phyloP scores from a whole-genome alignment of 1,140 invertebrate genomes.

The Drosophila malerkotliana region DNA sequence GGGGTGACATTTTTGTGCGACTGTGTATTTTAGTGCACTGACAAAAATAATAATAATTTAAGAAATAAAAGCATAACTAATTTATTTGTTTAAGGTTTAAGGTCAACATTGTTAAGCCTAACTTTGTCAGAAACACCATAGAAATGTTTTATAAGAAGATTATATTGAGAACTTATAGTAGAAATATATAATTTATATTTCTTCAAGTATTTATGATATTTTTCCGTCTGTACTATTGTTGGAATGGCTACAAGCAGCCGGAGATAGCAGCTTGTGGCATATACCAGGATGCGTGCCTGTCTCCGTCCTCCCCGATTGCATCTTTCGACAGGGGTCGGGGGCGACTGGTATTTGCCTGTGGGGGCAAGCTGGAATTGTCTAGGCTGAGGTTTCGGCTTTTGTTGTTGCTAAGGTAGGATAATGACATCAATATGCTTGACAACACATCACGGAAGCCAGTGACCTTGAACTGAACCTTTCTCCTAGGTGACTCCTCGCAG shows the following conservation, averaged over 20 bases:
- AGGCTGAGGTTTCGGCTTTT: slow-evolving; percentile 23
- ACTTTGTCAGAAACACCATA: not conserved
- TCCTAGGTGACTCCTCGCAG: not conserved
- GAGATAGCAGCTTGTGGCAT: slow-evolving; percentile 51
- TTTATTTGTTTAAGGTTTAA: no score
- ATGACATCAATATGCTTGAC: slow-evolving; percentile 59
- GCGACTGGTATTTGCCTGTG: slow-evolving; percentile 37
- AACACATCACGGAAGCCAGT: slow-evolving; percentile 21
- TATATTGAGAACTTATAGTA: not conserved
- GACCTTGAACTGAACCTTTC: slow-evolving; percentile 40
- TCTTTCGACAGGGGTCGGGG: slow-evolving; percentile 11
- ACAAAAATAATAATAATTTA: slow-evolving; percentile 9
- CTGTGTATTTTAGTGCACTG: slow-evolving; percentile 19
- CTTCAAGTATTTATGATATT: not conserved
- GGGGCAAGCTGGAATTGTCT: slow-evolving; percentile 56
- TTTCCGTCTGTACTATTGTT: slow-evolving; percentile 2
- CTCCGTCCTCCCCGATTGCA: slow-evolving; percentile 46
- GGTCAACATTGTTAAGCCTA: no score
- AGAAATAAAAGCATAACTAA: no score
- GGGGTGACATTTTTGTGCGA: slow-evolving; percentile 14
- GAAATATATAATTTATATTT: no score
- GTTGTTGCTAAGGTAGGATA: slow-evolving; percentile 52
- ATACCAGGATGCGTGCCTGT: slow-evolving; percentile 75
- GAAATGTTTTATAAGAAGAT: not conserved
- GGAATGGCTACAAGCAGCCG: slow-evolving; percentile 27